Evolutionary conservation across 2,113 vertebrate genomes (phyloP).

Genomic region (Lepus europaeus): DNA sequence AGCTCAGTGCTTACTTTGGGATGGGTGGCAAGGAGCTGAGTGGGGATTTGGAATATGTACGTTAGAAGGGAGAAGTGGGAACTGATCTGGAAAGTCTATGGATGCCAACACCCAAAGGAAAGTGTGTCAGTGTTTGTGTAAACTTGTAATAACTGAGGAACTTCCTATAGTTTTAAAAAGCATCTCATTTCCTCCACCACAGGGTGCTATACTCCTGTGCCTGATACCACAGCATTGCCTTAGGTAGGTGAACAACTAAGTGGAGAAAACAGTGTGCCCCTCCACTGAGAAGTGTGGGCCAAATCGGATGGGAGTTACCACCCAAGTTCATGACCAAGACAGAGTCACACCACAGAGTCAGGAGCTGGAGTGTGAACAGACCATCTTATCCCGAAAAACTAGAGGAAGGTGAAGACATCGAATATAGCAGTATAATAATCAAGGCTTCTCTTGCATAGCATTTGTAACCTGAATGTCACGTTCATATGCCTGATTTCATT

Average conservation of each 20-base stretch:
- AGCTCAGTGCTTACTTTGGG: background rate
- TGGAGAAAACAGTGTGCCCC: accelerated
- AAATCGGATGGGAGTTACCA: background rate
- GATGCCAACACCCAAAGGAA: background rate
- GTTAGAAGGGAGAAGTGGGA: background rate
- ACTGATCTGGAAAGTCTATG: background rate
- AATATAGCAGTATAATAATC: background rate
- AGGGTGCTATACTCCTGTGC: accelerated
- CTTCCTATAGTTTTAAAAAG: background rate
- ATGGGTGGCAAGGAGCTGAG: background rate
- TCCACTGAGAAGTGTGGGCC: background rate
- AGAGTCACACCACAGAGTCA: too few species aligned
- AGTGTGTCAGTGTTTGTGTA: background rate
- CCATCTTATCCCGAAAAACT: background rate
- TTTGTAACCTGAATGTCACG: slow-evolving; percentile 52
- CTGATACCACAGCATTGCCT: background rate
- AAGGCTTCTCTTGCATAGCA: background rate
- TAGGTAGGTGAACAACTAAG: too few species aligned
- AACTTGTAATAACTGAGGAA: background rate
- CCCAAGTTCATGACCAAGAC: background rate
- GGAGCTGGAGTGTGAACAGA: background rate
- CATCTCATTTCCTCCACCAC: background rate
- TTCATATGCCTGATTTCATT: slow-evolving; percentile 39
- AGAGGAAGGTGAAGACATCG: background rate
- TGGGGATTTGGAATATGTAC: background rate